Conservation (phyloP, 2,888 invertebrate genomes). For the Clostera curtula region DNA sequence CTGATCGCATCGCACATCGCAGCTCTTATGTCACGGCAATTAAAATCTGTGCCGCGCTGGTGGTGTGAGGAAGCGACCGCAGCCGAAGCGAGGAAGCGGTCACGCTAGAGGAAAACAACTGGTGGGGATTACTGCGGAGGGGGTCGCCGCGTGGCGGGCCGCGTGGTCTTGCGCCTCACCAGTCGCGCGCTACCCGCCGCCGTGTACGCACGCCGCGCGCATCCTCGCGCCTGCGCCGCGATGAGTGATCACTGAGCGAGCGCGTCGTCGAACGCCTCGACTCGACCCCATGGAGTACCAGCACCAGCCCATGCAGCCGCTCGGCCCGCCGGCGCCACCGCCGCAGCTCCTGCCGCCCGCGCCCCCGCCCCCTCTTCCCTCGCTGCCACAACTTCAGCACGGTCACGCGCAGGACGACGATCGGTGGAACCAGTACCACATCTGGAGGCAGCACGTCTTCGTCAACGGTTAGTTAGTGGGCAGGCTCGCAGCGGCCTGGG, state of each 20-base stretch:
- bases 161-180: conserved; percentile 28
- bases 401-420: conserved; percentile 76
- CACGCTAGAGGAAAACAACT: conserved; percentile 9
- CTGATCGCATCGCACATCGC: conserved; percentile 48
- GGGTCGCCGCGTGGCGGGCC: conserved; percentile 12
- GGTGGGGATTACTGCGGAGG: conserved; percentile 13
- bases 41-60: conserved; percentile 39
- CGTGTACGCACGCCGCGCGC: conserved; percentile 40
- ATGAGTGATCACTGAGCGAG: conserved; percentile 58
- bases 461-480: conserved; percentile 83
- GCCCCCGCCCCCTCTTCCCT: conserved; percentile 77
- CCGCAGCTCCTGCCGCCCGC: conserved; percentile 75
- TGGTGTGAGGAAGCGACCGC: conserved; percentile 21
- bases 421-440: conserved; percentile 85
- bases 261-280: conserved; percentile 41
- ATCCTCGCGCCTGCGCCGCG: conserved; percentile 46
- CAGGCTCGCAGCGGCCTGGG: conserved; percentile 16
- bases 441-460: conserved; percentile 87
- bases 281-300: conserved; percentile 64
- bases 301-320: conserved; percentile 70
- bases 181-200: conserved; percentile 45
- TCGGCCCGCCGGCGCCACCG: conserved; percentile 78
- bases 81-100: conserved; percentile 23
- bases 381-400: conserved; percentile 78
- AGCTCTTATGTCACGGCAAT: conserved; percentile 48